Evolutionary conservation across 2,797 vertebrate species (phyloP), one percentile per base, ranked within the genome.

Genomic region (Coendou prehensilis): DNA sequence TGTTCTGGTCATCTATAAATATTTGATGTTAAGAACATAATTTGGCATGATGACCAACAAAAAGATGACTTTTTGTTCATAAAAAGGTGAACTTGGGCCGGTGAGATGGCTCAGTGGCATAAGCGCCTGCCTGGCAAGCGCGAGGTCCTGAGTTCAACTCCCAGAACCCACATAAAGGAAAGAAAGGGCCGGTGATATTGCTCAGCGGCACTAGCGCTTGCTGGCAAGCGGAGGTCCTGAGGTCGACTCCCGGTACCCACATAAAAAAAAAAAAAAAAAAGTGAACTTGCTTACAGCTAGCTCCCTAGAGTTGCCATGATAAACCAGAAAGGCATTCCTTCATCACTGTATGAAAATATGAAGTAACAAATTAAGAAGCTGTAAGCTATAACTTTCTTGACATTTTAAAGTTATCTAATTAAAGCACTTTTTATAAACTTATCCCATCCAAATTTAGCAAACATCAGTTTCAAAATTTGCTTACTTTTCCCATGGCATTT

Each of bases 391-490:
- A 37, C 33, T 92, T 81, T 67, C 73, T 83, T 78, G 41, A 30
- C 87, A 47, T 91, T 93, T 26, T 82, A n/a, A 79, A 41, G 76
- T 92, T 75, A 47, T 76, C 37, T 64, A 26, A 69, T 90, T 83
- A 64, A 85, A 78, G 59, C 50, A 20, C n/a, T 56, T 80, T 41
- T 57, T 84, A 73, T 76, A 93, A 91, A 93, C 80, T 52, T 30
- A 61, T 85, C 78, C 64, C 52, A 76, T 63, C 59, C 52, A 85
- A 45, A 64, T 56, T 83, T 73, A 91, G 61, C 75, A 90, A 56
- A 47, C 81, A 26, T 33, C 23, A 33, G 33, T 82, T 94, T 93
- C 86, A 91, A 52, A 93, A 63, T 97, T 76, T 95, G 61, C 57
- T 81, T 95, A 67, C 45, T 92, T 92, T 89, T 75, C 64, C 61